A percentile compares a stretch with the other conserved stretches of the same genome.
Evolutionary conservation across 2,888 invertebrate species (phyloP).

Genomic region (Ennomos erosarius): DNA sequence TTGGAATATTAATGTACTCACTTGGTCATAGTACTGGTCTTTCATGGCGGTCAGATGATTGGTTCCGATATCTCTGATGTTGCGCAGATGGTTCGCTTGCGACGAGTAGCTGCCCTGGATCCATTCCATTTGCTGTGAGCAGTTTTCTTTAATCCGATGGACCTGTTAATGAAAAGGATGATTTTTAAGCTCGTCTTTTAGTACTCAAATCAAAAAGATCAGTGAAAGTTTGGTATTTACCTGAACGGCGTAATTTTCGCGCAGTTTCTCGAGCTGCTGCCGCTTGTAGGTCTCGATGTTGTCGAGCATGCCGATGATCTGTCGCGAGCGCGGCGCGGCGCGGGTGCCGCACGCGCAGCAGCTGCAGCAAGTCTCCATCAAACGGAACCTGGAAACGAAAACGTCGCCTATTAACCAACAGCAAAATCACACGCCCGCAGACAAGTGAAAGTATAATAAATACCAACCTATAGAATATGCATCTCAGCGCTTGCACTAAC

Average conservation of each 20-base stretch:
- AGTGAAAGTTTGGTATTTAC: conserved; percentile 66
- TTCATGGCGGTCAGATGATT: conserved; percentile 93
- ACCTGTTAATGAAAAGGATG: conserved; percentile 82
- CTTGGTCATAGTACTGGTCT: conserved; percentile 97
- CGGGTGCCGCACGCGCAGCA: conserved; percentile 90
- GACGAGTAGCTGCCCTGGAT: conserved; percentile 96
- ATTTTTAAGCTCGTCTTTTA: not conserved
- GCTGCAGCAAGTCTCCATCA: conserved; percentile 90
- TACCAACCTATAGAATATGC: conserved; percentile 89
- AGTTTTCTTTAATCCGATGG: conserved; percentile 96
- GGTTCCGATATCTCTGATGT: conserved; percentile 96
- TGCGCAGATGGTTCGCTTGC: conserved; percentile 93
- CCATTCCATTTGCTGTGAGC: conserved; percentile 97
- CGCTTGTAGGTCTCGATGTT: conserved; percentile 96
- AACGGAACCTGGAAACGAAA: conserved; percentile 86
- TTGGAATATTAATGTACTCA: conserved; percentile 14
- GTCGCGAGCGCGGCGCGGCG: conserved; percentile 91
- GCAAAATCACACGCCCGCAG: not conserved
- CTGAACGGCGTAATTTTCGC: conserved; percentile 97
- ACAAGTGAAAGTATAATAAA: conserved; percentile 15
- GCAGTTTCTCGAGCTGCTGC: conserved; percentile 93
- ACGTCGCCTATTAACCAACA: conserved; percentile 16
- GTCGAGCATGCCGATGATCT: conserved; percentile 95
- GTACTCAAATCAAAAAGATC: not conserved
- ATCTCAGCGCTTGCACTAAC: conserved; percentile 90